Base-by-base conservation (phyloP, 1,140 invertebrate genomes). In the Lasaia peninsularis region DNA sequence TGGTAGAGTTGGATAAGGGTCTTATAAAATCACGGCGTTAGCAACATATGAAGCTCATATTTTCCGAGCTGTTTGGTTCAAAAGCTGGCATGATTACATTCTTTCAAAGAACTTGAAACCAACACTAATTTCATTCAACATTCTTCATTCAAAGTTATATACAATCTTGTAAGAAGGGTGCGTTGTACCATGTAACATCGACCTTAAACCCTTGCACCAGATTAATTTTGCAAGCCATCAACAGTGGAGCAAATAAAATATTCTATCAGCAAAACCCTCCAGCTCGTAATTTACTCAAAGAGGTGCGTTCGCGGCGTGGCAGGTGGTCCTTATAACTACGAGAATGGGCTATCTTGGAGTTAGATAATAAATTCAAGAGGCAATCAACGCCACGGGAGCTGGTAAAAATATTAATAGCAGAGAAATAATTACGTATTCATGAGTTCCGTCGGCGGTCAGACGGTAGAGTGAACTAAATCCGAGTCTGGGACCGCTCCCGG, bases 241-340 rank as follows among this genome's bases (percentile, higher is more conserved):
- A 73, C 71, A 67, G 65, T 56, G 62, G 70, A 69, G 62, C 65
- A 81, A 83, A 86, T 88, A 86, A 84, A 88, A 88, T 86, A 88
- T 88, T 88, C 85, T 88, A 88, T 88, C 82, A 84, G 77, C 71
- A 63, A 75, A 81, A 85, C 81, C 73, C 73, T 69, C 74, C 69
- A 59, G 48, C 61, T 80, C 79, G 82, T 88, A 86, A 88, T 80
- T 88, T 79, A 86, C 78, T 77, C 67, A 67, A 73, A 74, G 70
- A 75, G 73, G 69, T 78, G 75, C 71, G 77, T 81, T 65, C 64
- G 74, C 53, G 65, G 70, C 80, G 65, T 78, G 73, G 78, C 80
- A 82, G 85, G 85, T 86, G 85, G 85, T 88, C 83, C 84, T 85
- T 86, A 88, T 88, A 88, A 88, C 85, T 86, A 88, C 75, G 80